These are phyloP conservation scores for Euwallacea similis DNA, from an alignment of 1,140 invertebrate species.

Conservation along the genomic window DNA sequence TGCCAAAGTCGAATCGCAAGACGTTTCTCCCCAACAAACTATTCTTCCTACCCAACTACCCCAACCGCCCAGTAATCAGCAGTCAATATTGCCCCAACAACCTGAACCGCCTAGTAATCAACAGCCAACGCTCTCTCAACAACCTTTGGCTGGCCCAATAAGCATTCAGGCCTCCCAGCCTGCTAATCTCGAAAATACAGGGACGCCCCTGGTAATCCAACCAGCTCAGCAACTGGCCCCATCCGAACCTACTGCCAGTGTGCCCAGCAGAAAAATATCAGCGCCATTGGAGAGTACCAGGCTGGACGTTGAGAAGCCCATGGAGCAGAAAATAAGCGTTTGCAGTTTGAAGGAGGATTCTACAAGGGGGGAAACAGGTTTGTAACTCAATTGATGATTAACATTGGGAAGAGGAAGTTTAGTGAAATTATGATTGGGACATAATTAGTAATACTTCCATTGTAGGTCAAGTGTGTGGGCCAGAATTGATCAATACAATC, in stretches of 20 bases:
- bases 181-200: background rate
- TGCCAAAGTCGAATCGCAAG: no score
- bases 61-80: background rate
- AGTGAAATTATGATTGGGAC: constrained; percentile 3
- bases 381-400: background rate
- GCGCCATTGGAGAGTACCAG: constrained; percentile 42
- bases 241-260: background rate
- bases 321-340: constrained; percentile 45
- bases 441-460: background rate
- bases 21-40: no score
- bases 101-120: background rate
- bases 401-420: background rate
- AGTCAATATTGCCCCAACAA: background rate
- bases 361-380: constrained; percentile 38
- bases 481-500: constrained; percentile 57
- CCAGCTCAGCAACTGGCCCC: background rate
- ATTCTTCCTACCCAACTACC: no score
- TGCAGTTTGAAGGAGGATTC: constrained; percentile 45
- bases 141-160: background rate
- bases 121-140: background rate
- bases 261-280: constrained; percentile 41
- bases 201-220: background rate
- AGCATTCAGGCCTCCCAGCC: background rate
- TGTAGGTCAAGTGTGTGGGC: constrained; percentile 47
- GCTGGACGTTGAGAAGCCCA: constrained; percentile 39